A percentile compares a stretch with the other conserved stretches of the same genome.
Conservation (phyloP, 2,888 invertebrate genomes). For the Cyrtodaria siliqua region DNA sequence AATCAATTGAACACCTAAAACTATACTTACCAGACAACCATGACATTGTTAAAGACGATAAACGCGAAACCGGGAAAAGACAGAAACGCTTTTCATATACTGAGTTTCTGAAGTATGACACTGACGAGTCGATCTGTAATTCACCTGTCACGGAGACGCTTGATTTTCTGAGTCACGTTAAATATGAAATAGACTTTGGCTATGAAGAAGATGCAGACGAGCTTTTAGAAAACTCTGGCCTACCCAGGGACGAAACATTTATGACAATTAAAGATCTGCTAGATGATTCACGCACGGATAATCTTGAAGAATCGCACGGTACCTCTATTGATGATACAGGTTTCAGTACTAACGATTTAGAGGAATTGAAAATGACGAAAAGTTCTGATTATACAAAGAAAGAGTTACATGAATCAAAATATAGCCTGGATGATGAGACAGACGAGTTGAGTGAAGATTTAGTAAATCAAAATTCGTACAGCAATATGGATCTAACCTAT, state of each 20-base stretch:
- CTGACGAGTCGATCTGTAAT: conserved; percentile 33
- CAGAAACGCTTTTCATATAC: conserved; percentile 28
- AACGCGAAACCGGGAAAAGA: not conserved
- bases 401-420: no score
- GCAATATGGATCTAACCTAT: conserved; percentile 16
- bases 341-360: no score
- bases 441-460: conserved; percentile 9
- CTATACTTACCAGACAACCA: conserved; percentile 3
- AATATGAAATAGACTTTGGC: conserved; percentile 71
- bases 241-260: conserved; percentile 56
- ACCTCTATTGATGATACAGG: no score
- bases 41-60: not conserved
- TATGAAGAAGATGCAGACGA: conserved; percentile 73
- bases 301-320: no score
- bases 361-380: no score
- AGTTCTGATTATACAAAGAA: no score
- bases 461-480: not conserved
- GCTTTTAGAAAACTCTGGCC: conserved; percentile 66
- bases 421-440: not conserved
- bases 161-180: conserved; percentile 46
- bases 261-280: conserved; percentile 67
- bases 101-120: conserved; percentile 40
- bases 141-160: conserved; percentile 36
- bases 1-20: conserved; percentile 17
- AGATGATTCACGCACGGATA: conserved; percentile 30